Conservation (phyloP, 2,113 vertebrate genomes). For the Pitta sordida region DNA sequence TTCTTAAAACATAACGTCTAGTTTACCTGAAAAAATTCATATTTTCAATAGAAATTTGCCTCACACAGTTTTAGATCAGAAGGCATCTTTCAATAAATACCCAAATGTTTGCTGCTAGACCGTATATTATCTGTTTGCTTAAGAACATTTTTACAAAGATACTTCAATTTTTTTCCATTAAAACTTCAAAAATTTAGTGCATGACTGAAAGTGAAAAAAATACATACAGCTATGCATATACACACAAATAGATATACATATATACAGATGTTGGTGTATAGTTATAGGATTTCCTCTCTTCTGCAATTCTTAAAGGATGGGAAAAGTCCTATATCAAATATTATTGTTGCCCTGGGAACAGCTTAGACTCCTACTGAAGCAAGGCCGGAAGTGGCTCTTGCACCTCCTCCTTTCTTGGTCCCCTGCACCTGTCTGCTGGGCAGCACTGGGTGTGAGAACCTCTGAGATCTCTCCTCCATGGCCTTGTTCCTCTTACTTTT, state of each 20-base stretch:
- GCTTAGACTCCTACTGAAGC: neutral
- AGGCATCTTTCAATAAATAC: neutral
- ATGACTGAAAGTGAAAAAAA: neutral
- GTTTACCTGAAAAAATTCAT: neutral
- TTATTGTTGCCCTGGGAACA: neutral
- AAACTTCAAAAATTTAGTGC: neutral
- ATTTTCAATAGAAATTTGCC: neutral
- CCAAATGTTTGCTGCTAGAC: neutral
- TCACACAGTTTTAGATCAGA: neutral
- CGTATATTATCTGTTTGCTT: neutral
- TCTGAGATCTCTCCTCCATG: neutral
- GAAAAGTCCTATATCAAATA: neutral
- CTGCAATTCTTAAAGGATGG: neutral
- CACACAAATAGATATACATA: neutral
- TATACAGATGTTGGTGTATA: neutral
- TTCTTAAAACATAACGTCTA: neutral
- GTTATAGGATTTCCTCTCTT: neutral
- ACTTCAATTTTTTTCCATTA: neutral
- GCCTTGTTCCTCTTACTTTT: neutral
- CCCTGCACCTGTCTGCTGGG: neutral
- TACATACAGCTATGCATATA: neutral
- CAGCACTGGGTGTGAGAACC: neutral
- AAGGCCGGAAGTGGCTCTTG: neutral
- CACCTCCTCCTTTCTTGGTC: neutral
- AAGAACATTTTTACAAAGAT: neutral